Percentiles rank a stretch among this genome's conserved stretches.
phyloP scores from a whole-genome alignment of 2,113 vertebrate species.

The Silurus asotus region DNA sequence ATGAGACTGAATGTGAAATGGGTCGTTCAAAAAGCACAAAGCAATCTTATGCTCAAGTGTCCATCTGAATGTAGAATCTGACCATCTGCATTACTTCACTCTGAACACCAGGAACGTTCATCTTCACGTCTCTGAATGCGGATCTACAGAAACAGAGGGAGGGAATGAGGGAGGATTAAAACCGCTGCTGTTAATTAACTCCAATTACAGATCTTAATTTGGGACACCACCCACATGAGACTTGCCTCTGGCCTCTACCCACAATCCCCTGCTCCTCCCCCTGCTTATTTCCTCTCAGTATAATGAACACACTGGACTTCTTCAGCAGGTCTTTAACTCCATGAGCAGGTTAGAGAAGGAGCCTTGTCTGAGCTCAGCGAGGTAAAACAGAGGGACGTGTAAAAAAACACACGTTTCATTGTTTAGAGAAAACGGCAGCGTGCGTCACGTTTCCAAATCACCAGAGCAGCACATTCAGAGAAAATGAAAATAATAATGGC shows the following conservation, averaged over 20 bases:
- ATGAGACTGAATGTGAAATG: no score
- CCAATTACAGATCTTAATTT: not conserved
- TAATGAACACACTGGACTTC: not conserved
- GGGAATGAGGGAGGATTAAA: not conserved
- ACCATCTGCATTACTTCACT: not conserved
- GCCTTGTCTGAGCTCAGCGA: not conserved
- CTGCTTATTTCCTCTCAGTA: not conserved
- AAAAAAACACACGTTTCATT: slow-evolving; percentile 30
- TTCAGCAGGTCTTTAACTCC: not conserved
- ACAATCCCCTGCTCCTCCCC: slow-evolving; percentile 1
- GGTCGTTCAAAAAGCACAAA: no score
- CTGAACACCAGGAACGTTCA: not conserved
- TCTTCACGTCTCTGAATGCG: not conserved
- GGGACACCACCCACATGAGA: not conserved
- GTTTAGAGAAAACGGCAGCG: not conserved
- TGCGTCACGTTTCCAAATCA: slow-evolving; percentile 24
- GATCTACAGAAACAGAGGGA: not conserved
- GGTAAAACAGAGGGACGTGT: slow-evolving; percentile 8
- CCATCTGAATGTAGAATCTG: not conserved
- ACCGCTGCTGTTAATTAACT: not conserved
- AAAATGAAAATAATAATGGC: not conserved
- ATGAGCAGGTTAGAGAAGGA: not conserved
- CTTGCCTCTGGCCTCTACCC: slow-evolving; percentile 1
- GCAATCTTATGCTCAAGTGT: no score
- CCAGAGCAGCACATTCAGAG: not conserved